Percentiles rank a stretch among this genome's conserved stretches.
These are phyloP conservation scores for Crenichthys baileyi DNA, from an alignment of 2,797 vertebrate genomes.

Conservation along the genomic window DNA sequence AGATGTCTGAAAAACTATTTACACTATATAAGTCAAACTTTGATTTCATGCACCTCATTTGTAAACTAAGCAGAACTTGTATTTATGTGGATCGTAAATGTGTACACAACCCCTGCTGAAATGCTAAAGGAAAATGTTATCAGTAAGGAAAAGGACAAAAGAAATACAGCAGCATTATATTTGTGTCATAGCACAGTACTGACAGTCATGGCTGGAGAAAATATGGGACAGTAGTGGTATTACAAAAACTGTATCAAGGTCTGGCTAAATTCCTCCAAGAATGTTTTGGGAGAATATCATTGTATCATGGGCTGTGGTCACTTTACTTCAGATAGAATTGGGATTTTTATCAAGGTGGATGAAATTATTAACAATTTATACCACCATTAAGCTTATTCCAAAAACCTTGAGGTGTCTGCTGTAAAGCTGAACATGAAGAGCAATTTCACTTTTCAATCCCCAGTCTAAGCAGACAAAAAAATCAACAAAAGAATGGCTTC, in stretches of 20 bases:
- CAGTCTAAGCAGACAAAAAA: not conserved
- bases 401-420: not conserved
- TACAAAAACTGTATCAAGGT: not conserved
- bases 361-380: not conserved
- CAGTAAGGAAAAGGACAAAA: not conserved
- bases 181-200: too few species aligned
- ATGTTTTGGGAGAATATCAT: not conserved
- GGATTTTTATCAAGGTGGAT: not conserved
- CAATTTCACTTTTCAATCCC: not conserved
- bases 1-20: constrained; percentile 1
- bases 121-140: not conserved
- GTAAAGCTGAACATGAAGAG: not conserved
- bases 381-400: not conserved
- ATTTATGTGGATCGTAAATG: not conserved
- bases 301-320: not conserved
- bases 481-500: not conserved
- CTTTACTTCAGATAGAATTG: not conserved
- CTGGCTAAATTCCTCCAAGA: not conserved
- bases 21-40: not conserved
- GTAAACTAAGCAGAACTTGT: not conserved
- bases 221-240: too few species aligned
- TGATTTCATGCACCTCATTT: too few species aligned
- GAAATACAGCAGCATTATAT: not conserved
- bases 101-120: not conserved
- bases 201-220: too few species aligned